Base-by-base conservation (phyloP, 53 echinoderm and acorn worm species). In the Henricia sp. region DNA sequence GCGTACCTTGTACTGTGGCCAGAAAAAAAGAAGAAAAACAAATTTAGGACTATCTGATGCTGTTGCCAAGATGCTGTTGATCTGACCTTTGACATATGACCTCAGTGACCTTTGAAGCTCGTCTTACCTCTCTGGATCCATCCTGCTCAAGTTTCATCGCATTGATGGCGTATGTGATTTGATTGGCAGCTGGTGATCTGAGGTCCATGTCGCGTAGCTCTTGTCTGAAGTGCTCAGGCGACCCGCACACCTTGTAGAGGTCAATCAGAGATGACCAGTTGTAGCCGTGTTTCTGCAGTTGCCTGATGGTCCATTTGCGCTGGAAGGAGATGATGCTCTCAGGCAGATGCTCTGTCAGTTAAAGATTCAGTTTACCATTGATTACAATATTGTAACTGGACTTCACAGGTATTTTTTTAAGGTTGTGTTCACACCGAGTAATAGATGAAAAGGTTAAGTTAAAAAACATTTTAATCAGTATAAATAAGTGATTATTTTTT, bases 161-260 rank as follows among this genome's bases (percentile, higher is more conserved):
- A 5, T 46, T 59, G 4, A 91, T n/a, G 25, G 46, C 69, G 54
- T 59, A 57, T 0, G 91, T 57, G 35, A 88, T 60, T 35, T 59
- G 56, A 23, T 77, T 41, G 12, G 91, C 87, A 29, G 54, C 28
- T 3, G 56, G 46, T 19, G 84, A 66, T 37, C 84, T 74, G 10
- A 91, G 28, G 38, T 88, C 91, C 16, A 88, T 74, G 59, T 91
- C 91, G 4, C 88, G 39, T 33, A 91, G 52, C 71, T 91, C 91
- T 41, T 91, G 91, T 25, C 78, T 67, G 71, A 91, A 91, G 28
- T 88, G 88, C 28, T 83, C 76, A 6, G 80, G 77, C 11, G 91
- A 91, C 9, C 70, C 50, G 36, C 91, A 91, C 11, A 36, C 19
- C 64, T 63, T 71, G 88, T 54, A 91, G 14, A 91, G 88, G 28